A percentile compares a stretch with the other conserved stretches of the same genome.
Evolutionary conservation across 2,888 invertebrate species (phyloP).

Genomic region (Bugulina stolonifera): DNA sequence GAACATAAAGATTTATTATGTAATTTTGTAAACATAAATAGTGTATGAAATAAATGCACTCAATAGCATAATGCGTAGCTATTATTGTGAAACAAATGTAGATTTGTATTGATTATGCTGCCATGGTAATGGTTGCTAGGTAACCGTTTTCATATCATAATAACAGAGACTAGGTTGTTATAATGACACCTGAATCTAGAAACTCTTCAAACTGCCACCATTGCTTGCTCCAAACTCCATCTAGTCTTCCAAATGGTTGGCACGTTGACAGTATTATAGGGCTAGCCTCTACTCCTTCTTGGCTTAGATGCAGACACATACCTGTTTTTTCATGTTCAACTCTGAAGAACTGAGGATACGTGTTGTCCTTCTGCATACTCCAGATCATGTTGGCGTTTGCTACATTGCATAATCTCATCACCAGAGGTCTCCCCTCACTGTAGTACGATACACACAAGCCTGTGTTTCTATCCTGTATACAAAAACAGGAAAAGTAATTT

Average conservation of each 20-base stretch:
- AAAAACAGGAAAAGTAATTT: no score
- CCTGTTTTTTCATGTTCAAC: not conserved
- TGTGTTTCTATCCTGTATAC: not conserved
- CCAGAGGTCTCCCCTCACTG: not conserved
- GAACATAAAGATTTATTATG: no score
- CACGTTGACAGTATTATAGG: not conserved
- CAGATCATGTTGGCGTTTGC: constrained; percentile 11
- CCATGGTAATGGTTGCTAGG: not conserved
- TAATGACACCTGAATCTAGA: not conserved
- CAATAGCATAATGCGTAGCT: no score
- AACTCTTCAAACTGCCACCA: constrained; percentile 21
- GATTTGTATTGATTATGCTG: not conserved
- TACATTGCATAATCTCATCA: constrained; percentile 13
- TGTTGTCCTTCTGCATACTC: constrained; percentile 3
- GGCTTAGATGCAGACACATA: not conserved
- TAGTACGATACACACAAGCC: constrained; percentile 9
- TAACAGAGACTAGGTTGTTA: not conserved
- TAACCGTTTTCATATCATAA: no score
- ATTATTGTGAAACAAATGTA: no score
- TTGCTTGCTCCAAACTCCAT: not conserved
- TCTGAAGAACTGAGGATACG: constrained; percentile 20
- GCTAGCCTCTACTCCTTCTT: not conserved
- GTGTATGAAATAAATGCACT: no score
- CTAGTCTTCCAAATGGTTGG: not conserved
- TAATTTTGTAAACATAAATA: no score